A percentile compares a stretch with the other conserved stretches of the same genome.
phyloP scores from a whole-genome alignment of 2,113 vertebrate genomes.

The Xiphophorus maculatus region DNA sequence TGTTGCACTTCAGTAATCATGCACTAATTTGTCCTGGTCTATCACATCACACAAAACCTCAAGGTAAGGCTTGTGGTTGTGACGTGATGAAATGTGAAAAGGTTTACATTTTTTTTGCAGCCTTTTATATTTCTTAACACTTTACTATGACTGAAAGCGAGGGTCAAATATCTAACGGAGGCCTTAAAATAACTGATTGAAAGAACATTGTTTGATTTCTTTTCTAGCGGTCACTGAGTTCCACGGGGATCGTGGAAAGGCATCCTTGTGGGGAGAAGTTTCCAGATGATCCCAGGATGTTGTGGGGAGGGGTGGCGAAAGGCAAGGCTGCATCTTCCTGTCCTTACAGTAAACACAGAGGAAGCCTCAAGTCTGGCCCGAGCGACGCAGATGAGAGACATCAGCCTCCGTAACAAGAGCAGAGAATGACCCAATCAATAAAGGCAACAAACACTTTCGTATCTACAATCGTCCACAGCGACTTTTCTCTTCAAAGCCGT shows the following conservation, averaged over 20 bases:
- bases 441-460: conserved; percentile 75
- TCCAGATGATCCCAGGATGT: conserved; percentile 75
- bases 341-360: conserved; percentile 69
- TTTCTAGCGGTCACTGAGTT: conserved; percentile 43
- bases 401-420: conserved; percentile 68
- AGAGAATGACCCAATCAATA: conserved; percentile 73
- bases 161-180: too few relatives aligned
- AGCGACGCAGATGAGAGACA: conserved; percentile 69
- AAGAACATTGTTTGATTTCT: not conserved
- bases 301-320: conserved; percentile 65
- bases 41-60: not conserved
- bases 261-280: conserved; percentile 48
- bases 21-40: not conserved
- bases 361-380: conserved; percentile 54
- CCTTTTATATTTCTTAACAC: not conserved
- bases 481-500: conserved; percentile 63
- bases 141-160: not conserved
- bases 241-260: conserved; percentile 37
- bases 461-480: conserved; percentile 61
- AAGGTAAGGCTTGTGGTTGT: too few relatives aligned
- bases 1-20: not conserved
- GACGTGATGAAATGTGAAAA: not conserved
- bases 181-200: not conserved
- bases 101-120: not conserved
- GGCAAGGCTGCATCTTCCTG: conserved; percentile 74